These are phyloP conservation scores for Trissolcus japonicus DNA, from an alignment of 2,888 invertebrate species.

Conservation along the genomic window DNA sequence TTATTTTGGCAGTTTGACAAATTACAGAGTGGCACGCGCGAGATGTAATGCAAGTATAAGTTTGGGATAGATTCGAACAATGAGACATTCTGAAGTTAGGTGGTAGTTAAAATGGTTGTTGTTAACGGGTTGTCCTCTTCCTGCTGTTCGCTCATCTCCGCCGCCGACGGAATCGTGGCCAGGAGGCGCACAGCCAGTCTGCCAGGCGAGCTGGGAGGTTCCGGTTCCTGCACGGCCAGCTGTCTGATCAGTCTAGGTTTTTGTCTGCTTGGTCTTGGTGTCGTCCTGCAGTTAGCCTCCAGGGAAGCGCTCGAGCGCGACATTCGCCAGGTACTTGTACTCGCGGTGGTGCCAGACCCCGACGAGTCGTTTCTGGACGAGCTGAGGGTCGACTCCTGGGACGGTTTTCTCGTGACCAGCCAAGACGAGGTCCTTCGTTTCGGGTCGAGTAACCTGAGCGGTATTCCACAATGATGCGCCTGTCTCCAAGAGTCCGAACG, in stretches of 20 bases:
- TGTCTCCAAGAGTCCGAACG: constrained; percentile 90
- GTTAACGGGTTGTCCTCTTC: constrained; percentile 76
- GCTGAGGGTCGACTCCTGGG: constrained; percentile 93
- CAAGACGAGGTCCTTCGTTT: constrained; percentile 90
- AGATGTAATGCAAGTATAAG: too few relatives aligned
- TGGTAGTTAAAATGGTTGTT: background rate
- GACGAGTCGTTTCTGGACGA: constrained; percentile 94
- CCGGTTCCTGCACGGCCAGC: constrained; percentile 87
- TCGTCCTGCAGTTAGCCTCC: constrained; percentile 74
- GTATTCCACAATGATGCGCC: constrained; percentile 85
- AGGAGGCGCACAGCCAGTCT: constrained; percentile 80
- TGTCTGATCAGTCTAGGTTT: constrained; percentile 89
- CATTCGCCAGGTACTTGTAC: constrained; percentile 92
- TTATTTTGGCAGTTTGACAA: too few relatives aligned
- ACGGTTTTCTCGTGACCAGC: constrained; percentile 93
- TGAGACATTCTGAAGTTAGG: too few relatives aligned
- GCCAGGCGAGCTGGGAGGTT: constrained; percentile 81
- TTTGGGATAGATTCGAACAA: too few relatives aligned
- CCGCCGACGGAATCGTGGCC: constrained; percentile 85
- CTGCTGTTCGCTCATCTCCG: constrained; percentile 83
- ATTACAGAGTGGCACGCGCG: too few relatives aligned
- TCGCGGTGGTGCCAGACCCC: constrained; percentile 91
- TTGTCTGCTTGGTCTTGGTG: constrained; percentile 69
- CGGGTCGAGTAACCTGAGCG: constrained; percentile 84
- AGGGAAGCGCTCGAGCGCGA: constrained; percentile 89